Percentiles rank a stretch among this genome's conserved stretches.
Evolutionary conservation across 2,888 invertebrate species (phyloP).

Genomic region (Microctonus brassicae): DNA sequence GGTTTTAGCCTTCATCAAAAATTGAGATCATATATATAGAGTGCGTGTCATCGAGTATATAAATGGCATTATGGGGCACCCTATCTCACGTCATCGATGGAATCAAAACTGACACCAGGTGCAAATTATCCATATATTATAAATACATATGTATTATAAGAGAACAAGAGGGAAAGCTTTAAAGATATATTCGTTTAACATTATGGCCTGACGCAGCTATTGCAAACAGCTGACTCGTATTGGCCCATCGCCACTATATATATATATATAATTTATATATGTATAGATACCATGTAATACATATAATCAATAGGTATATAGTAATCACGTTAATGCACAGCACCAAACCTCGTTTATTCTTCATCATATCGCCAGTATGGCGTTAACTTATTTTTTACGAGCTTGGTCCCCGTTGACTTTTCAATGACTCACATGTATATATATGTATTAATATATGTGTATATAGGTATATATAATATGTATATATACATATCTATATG

Average conservation of each 20-base stretch:
- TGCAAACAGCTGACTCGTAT: slow-evolving; percentile 26
- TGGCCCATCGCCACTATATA: slow-evolving; percentile 14
- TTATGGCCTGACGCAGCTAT: slow-evolving; percentile 24
- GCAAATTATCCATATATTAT: slow-evolving; percentile 56
- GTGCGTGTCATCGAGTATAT: slow-evolving; percentile 7
- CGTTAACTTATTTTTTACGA: slow-evolving; percentile 43
- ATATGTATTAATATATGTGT: too few species aligned
- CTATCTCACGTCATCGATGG: slow-evolving; percentile 51
- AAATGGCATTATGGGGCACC: not conserved
- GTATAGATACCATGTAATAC: too few species aligned
- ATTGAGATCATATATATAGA: not conserved
- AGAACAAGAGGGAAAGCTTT: slow-evolving; percentile 40
- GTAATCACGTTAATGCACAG: slow-evolving; percentile 65
- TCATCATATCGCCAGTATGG: slow-evolving; percentile 10
- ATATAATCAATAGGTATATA: too few species aligned
- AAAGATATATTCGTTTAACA: slow-evolving; percentile 33
- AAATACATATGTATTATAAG: not conserved
- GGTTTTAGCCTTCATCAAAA: slow-evolving; percentile 6
- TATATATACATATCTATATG: too few species aligned
- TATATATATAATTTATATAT: not conserved
- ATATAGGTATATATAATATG: too few species aligned
- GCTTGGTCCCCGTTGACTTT: slow-evolving; percentile 21
- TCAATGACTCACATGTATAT: slow-evolving; percentile 47
- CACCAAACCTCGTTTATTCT: slow-evolving; percentile 33
- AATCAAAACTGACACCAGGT: slow-evolving; percentile 65